phyloP scores from a whole-genome alignment of 1,140 invertebrate genomes.

The Heliconius nattereri region DNA sequence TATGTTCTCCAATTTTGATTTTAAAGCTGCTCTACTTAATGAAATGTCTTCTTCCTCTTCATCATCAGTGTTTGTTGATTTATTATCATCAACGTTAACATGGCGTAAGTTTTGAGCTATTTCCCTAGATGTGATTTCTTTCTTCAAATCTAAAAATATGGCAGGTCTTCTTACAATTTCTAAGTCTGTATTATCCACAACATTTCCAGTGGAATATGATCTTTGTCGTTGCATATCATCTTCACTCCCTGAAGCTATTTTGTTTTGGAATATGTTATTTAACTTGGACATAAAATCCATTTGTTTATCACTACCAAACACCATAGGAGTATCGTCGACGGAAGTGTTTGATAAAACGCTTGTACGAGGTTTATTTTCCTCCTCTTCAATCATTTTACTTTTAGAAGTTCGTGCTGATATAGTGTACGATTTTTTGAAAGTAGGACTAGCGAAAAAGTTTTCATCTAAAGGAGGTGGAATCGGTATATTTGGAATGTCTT shows the following conservation, averaged over 20 bases:
- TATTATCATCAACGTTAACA: conserved; percentile 46
- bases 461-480: conserved; percentile 69
- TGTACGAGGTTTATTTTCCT: conserved; percentile 58
- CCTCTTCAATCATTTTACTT: conserved; percentile 47
- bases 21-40: conserved; percentile 67
- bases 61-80: conserved; percentile 39
- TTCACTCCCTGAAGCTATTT: conserved; percentile 54
- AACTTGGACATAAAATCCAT: conserved; percentile 71
- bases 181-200: conserved; percentile 54
- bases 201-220: conserved; percentile 65
- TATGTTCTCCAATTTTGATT: conserved; percentile 68
- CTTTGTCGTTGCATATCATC: conserved; percentile 58
- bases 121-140: conserved; percentile 57
- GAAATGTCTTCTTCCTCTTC: conserved; percentile 54
- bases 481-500: conserved; percentile 48
- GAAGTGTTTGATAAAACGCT: conserved; percentile 67
- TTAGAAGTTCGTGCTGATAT: conserved; percentile 54
- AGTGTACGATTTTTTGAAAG: conserved; percentile 66
- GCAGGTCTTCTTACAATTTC: conserved; percentile 47
- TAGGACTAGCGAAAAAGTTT: conserved; percentile 61
- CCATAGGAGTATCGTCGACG: conserved; percentile 59
- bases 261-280: conserved; percentile 66
- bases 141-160: conserved; percentile 63
- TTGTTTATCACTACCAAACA: conserved; percentile 73
- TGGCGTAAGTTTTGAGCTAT: conserved; percentile 52